Conservation (phyloP, 2,797 vertebrate species). For the Tokudaia tokunoshimensis region DNA sequence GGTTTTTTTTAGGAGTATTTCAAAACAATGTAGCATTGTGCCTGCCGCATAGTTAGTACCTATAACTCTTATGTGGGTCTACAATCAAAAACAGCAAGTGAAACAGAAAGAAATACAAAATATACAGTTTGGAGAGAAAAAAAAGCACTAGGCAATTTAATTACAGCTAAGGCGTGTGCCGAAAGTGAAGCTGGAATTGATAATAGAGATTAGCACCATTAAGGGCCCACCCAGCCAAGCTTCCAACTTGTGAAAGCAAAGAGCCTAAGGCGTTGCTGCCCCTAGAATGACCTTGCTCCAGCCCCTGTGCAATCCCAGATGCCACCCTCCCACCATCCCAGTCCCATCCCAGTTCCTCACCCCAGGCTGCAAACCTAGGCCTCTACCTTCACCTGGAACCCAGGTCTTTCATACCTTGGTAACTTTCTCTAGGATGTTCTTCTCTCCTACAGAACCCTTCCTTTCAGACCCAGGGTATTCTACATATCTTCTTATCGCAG, state of each 20-base stretch:
- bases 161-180: background rate
- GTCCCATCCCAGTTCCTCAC: background rate
- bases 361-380: background rate
- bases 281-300: background rate
- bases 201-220: background rate
- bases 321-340: no score
- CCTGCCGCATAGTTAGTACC: background rate
- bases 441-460: background rate
- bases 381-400: background rate
- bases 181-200: background rate
- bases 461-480: background rate
- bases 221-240: background rate
- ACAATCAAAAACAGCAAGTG: background rate
- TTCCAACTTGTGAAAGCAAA: background rate
- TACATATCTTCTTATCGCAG: background rate
- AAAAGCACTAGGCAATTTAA: conserved; percentile 16
- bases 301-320: background rate
- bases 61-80: background rate
- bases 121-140: background rate
- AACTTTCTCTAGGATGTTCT: background rate
- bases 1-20: background rate
- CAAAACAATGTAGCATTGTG: background rate
- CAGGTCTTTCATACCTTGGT: background rate
- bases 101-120: background rate
- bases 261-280: accelerated